These are phyloP conservation scores for Crotalus tigris DNA, from an alignment of 2,113 vertebrate species.

Conservation along the genomic window DNA sequence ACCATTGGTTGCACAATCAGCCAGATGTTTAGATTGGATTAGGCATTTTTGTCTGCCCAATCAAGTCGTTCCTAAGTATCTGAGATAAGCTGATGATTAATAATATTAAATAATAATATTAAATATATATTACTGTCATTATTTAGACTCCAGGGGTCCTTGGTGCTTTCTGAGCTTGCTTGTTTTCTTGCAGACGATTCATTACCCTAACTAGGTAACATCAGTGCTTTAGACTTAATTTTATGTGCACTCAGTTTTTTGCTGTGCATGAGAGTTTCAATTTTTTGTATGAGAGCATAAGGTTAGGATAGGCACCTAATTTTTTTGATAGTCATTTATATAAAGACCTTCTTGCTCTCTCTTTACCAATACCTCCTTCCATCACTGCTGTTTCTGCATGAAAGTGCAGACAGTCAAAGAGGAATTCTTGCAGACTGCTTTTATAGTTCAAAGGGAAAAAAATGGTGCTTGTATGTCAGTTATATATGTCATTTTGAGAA, in stretches of 20 bases:
- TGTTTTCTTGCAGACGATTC: too few species aligned
- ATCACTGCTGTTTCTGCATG: not conserved
- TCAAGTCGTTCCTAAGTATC: not conserved
- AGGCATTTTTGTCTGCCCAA: not conserved
- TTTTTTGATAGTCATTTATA: not conserved
- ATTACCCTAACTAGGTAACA: too few species aligned
- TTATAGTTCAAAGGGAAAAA: too few species aligned
- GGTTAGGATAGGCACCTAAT: too few species aligned
- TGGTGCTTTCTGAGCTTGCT: too few species aligned
- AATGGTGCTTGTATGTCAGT: too few species aligned
- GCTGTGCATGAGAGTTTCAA: not conserved
- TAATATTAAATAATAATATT: too few species aligned
- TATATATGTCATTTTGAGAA: too few species aligned
- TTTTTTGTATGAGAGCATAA: not conserved
- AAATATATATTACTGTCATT: too few species aligned
- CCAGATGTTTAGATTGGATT: not conserved
- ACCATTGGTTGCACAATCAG: not conserved
- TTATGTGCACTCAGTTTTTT: not conserved
- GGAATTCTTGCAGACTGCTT: too few species aligned
- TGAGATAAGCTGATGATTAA: not conserved
- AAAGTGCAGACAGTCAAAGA: too few species aligned
- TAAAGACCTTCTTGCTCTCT: not conserved
- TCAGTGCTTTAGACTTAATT: not conserved
- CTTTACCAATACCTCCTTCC: not conserved
- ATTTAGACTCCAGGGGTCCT: too few species aligned